A percentile compares a stretch with the other conserved stretches of the same genome.
Evolutionary conservation across 2,113 vertebrate genomes (phyloP).

Genomic region (Holacanthus passer): DNA sequence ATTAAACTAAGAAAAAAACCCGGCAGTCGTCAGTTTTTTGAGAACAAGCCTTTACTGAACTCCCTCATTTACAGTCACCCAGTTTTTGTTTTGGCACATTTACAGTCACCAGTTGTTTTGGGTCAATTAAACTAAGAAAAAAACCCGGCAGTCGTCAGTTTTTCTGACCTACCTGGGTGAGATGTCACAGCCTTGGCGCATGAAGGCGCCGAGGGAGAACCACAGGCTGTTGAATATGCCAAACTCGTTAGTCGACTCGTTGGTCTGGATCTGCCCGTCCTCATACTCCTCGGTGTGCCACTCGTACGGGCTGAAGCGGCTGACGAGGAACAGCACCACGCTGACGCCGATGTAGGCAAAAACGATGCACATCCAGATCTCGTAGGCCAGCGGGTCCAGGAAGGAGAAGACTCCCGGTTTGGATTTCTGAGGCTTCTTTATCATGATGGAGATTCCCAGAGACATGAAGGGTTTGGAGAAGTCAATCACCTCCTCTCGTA

Average conservation of each 20-base stretch:
- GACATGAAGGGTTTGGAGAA: slow-evolving; percentile 99
- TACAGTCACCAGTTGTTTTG: neutral
- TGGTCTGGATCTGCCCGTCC: slow-evolving; percentile 98
- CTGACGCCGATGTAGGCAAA: slow-evolving; percentile 99
- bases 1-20: neutral
- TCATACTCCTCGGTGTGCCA: slow-evolving; percentile 99
- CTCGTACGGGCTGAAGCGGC: slow-evolving; percentile 99
- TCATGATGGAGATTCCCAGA: slow-evolving; percentile 99
- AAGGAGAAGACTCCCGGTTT: slow-evolving; percentile 99
- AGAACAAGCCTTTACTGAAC: no score
- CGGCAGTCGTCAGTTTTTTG: neutral
- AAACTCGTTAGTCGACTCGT: slow-evolving; percentile 99
- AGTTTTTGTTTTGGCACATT: no score
- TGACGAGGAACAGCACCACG: slow-evolving; percentile 99
- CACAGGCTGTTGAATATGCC: slow-evolving; percentile 99
- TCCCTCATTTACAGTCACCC: no score
- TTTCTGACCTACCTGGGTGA: slow-evolving; percentile 91
- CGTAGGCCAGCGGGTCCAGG: slow-evolving; percentile 98
- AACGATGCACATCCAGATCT: slow-evolving; percentile 99
- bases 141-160: neutral
- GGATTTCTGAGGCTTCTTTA: slow-evolving; percentile 99
- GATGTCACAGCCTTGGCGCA: slow-evolving; percentile 97
- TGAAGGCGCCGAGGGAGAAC: slow-evolving; percentile 97
- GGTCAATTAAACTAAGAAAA: neutral
- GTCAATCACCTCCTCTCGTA: slow-evolving; percentile 99